phyloP scores from a whole-genome alignment of 1,140 invertebrate genomes.

The Nasonia longicornis region DNA sequence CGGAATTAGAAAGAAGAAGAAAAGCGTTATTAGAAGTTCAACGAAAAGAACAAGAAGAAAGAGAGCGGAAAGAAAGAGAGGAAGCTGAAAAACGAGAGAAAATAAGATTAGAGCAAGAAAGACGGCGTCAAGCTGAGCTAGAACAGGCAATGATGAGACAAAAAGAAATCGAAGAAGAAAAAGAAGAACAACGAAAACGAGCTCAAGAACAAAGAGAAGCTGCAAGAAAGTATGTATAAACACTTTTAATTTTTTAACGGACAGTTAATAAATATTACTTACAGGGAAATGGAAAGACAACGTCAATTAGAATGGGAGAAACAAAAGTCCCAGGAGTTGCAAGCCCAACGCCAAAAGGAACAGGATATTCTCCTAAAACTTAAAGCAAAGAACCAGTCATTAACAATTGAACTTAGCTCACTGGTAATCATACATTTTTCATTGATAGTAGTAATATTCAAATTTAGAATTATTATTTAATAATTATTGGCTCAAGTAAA shows the following conservation, averaged over 20 bases:
- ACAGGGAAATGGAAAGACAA: conserved; percentile 93
- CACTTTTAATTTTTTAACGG: conserved; percentile 19
- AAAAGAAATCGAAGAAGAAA: conserved; percentile 81
- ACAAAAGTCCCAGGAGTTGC: conserved; percentile 88
- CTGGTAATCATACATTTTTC: conserved; percentile 66
- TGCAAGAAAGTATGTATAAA: conserved; percentile 72
- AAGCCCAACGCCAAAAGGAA: conserved; percentile 86
- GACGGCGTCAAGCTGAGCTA: conserved; percentile 76
- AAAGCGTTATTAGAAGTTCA: conserved; percentile 89
- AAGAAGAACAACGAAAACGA: conserved; percentile 79
- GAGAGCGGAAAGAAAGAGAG: conserved; percentile 92
- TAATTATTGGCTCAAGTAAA: conserved; percentile 27
- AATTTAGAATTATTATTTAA: conserved; percentile 3
- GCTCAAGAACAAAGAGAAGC: conserved; percentile 84
- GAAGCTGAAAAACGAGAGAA: conserved; percentile 89
- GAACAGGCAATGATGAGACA: conserved; percentile 86
- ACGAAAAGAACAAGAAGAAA: conserved; percentile 89
- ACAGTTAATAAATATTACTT: not conserved
- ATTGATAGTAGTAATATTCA: not conserved
- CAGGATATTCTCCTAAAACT: conserved; percentile 90
- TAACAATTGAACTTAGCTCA: conserved; percentile 85
- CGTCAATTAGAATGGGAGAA: conserved; percentile 96
- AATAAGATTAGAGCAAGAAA: conserved; percentile 76
- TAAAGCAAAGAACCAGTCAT: conserved; percentile 89
- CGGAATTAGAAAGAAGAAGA: conserved; percentile 92